Base-by-base conservation (phyloP, 2,888 invertebrate genomes). In the Trilocha varians region DNA sequence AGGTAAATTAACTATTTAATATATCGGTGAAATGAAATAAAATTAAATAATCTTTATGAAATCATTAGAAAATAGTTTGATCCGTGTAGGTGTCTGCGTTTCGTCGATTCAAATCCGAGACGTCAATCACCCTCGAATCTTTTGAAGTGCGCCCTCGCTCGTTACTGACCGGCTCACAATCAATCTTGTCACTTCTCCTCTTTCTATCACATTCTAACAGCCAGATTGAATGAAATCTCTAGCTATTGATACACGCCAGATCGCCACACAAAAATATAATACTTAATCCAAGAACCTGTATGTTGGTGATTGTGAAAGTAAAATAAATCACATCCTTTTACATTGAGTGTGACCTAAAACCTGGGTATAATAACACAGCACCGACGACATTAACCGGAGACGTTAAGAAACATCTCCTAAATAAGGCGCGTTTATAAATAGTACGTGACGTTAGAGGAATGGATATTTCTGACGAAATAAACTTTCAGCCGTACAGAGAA, bases 351-450 rank as follows among this genome's bases (percentile, higher is more conserved):
- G 42, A 51, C 48, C 49, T 48, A 48, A 49, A 46, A 44, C 39
- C 46, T 45, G 42, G 57, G 48, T 50, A 47, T 51, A 49, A 47
- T 51, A 49, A 54, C 50, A 47, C 43, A 43, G 42, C 32, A 49
- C 52, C 53, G 37, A 41, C 49, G 50, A 49, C 43, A 48, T 57
- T 55, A 57, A 58, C 50, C 47, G 45, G 54, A 25, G 47, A 52
- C 55, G 54, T 58, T 53, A 55, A 63, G 65, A 55, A 59, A 66
- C 55, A 47, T 55, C 55, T 44, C 72, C 77, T 75, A 74, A 73
- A 79, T 77, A 76, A 73, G 75, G 74, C 53, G 53, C 55, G 59
- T 64, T 70, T 78, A 83, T 79, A 79, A 82, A 82, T 84, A 83
- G 59, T 62, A 59, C 63, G 57, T 70, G 72, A 76, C 76, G 68